Base-by-base conservation (phyloP, 2,888 invertebrate genomes). In the Electrophaes corylata region DNA sequence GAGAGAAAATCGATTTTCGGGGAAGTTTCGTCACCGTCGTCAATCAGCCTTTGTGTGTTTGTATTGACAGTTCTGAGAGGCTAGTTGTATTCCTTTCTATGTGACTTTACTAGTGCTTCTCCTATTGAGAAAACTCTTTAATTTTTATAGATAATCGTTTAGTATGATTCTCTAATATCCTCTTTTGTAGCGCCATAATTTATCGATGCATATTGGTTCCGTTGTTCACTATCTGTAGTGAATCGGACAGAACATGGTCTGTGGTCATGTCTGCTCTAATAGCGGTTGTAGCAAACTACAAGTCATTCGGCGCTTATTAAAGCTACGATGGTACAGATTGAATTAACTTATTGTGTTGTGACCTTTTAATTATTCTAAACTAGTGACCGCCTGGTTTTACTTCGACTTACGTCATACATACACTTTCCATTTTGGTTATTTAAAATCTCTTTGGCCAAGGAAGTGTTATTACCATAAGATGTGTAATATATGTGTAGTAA, bases 241-340 rank as follows among this genome's bases (percentile, higher is more conserved):
- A 48, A 67, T 67, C 67, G 43, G 76, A 73, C 66, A 67, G 70
- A 76, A 76, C 81, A 77, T 73, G 79, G 75, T 78, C 73, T 75
- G 73, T 75, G 75, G 75, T 73, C 69, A 70, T 75, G 77, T 74
- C 74, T 63, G 60, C 57, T 62, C 59, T 65, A 66, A 70, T 74
- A 73, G 69, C 60, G 72, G 73, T 74, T 76, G 72, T 75, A 66
- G 71, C 72, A 81, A 84, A 76, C 69, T 73, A 67, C 88, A 76
- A 91, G 91, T 91, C 91, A 91, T 86, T 73, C 81, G 57, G 69
- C 76, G 71, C 86, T 86, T 88, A 91, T 91, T 90, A 90, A 62
- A 79, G 79, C 65, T 76, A 82, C 84, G 81, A 83, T 74, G 73
- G 75, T 70, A 68, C 71, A 81, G 83, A 91, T 90, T 90, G 83